Evolutionary conservation across 2,888 invertebrate species (phyloP).

Genomic region (Cataglyphis albicans): DNA sequence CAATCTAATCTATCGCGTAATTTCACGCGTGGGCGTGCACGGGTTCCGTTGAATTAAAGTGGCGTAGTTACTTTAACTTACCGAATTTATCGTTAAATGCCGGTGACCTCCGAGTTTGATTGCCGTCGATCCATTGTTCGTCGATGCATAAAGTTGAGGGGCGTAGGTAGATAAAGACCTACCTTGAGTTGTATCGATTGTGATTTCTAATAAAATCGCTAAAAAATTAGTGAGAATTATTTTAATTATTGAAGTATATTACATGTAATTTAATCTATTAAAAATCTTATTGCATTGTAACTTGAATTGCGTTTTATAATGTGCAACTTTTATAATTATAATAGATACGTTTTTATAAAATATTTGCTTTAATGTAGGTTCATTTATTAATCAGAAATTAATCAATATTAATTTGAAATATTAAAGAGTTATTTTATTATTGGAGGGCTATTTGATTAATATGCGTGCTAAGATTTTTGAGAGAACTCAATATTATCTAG

Average conservation of each 20-base stretch:
- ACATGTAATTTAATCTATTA: neutral
- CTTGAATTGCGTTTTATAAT: neutral
- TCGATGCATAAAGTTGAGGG: neutral
- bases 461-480: neutral
- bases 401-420: neutral
- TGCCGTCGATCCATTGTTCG: neutral
- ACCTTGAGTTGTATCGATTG: neutral
- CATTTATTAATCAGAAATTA: slow-evolving; percentile 13
- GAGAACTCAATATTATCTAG: neutral
- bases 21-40: slow-evolving; percentile 19
- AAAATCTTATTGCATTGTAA: neutral
- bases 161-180: neutral
- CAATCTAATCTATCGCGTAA: neutral
- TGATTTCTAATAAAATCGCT: neutral
- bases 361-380: neutral
- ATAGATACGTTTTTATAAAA: neutral
- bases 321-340: neutral
- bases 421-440: neutral
- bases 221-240: neutral
- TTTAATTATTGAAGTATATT: neutral
- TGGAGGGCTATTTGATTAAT: neutral
- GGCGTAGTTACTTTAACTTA: slow-evolving; percentile 18
- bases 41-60: slow-evolving; percentile 5
- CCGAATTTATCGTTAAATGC: slow-evolving; percentile 32
- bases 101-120: slow-evolving; percentile 7